Conservation (phyloP, 2,797 vertebrate species). For the Syndactyla subalaris region DNA sequence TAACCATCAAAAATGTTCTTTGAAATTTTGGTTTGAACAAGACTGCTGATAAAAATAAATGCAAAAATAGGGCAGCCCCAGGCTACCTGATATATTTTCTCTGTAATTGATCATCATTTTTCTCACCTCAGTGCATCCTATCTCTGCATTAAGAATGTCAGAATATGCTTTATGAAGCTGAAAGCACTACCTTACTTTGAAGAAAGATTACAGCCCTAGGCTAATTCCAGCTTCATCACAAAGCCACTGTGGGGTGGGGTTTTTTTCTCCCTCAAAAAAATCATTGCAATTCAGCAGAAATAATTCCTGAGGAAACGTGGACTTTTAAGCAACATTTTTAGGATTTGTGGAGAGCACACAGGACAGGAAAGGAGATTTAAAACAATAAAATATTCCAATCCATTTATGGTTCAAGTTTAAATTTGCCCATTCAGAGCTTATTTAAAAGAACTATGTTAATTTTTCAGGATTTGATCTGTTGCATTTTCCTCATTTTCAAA, state of each 20-base stretch:
- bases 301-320: neutral
- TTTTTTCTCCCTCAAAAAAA: neutral
- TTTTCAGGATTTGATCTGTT: neutral
- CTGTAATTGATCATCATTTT: neutral
- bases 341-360: neutral
- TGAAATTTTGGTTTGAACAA: neutral
- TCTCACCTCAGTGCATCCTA: neutral
- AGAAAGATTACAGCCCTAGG: neutral
- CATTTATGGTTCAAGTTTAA: conserved; percentile 5
- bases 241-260: neutral
- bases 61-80: neutral
- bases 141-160: neutral
- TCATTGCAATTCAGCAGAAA: neutral
- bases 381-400: neutral
- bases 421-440: neutral
- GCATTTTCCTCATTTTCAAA: neutral
- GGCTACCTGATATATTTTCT: neutral
- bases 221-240: neutral
- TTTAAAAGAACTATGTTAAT: neutral
- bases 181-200: neutral
- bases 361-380: neutral
- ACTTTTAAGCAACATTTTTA: neutral
- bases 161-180: neutral
- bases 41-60: neutral
- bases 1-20: neutral